A percentile compares a stretch with the other conserved stretches of the same genome.
Evolutionary conservation across 1,140 invertebrate species (phyloP).

Genomic region (Penaeus indicus): DNA sequence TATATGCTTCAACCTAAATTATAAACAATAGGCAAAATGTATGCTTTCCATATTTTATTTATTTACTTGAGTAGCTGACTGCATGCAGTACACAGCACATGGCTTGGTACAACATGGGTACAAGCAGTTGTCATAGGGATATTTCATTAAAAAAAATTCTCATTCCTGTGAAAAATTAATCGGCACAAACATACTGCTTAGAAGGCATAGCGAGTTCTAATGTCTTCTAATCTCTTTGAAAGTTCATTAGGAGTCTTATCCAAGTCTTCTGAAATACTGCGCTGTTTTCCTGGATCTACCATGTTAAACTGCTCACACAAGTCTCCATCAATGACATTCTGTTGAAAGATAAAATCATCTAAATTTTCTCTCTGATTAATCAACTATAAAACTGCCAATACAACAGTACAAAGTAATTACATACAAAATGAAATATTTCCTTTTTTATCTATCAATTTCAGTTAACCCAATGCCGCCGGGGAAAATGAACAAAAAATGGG

Average conservation of each 20-base stretch:
- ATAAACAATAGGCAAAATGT: too few species aligned
- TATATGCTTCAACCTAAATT: too few species aligned
- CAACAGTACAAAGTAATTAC: not conserved
- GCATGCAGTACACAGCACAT: too few species aligned
- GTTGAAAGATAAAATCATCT: slow-evolving; percentile 65
- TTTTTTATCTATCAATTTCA: too few species aligned
- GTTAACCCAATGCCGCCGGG: too few species aligned
- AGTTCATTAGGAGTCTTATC: slow-evolving; percentile 96
- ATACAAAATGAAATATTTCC: not conserved
- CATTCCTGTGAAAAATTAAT: not conserved
- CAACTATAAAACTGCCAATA: not conserved
- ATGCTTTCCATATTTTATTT: too few species aligned
- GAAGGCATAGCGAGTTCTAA: slow-evolving; percentile 94
- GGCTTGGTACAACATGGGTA: too few species aligned
- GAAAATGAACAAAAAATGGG: too few species aligned
- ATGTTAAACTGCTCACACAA: slow-evolving; percentile 99
- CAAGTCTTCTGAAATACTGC: slow-evolving; percentile 93
- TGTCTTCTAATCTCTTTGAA: slow-evolving; percentile 94
- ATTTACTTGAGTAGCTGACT: too few species aligned
- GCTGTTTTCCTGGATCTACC: slow-evolving; percentile 93
- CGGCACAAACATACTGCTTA: slow-evolving; percentile 73
- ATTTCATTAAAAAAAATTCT: slow-evolving; percentile 7
- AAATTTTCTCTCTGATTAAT: not conserved
- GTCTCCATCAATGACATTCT: slow-evolving; percentile 99
- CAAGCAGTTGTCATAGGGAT: not conserved